Base-by-base conservation (phyloP, 2,888 invertebrate species). In the Drosophila pseudotalamancana region DNA sequence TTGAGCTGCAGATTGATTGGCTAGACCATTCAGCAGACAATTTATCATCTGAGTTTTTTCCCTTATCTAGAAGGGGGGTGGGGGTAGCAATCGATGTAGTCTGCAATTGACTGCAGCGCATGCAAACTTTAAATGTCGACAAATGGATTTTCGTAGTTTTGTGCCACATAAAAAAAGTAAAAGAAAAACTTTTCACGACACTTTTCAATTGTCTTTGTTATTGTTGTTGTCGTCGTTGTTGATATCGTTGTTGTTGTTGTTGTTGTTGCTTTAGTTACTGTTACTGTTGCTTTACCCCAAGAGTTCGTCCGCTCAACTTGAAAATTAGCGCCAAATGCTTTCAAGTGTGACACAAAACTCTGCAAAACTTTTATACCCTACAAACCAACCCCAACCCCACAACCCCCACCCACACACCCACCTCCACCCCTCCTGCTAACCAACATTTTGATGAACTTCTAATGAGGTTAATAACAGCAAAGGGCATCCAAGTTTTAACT, bases 141-240 rank as follows among this genome's bases (percentile, higher is more conserved):
- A 83, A 83, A 83, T 87, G 83, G 70, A 85, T 83, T 87, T 87
- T 72, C 63, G 69, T 71, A 82, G 86, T 86, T 75, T 57, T 50
- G 46, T 27, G 59, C 72, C 68, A 35, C 82, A 72, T 39, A 32
- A 32, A 31, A 6, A 34, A n/a, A n/a, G n/a, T n/a, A 34, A 8
- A 56, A 56, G 55, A 45, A 43, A 57, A 77, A 75, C 53, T 77
- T 79, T 69, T 42, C 27, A 16, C 54, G 57, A 72, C 63, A 69
- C 51, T 74, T 74, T 62, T 64, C 57, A 31, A 51, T 42, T 42
- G 40, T 48, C 14, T 11, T 39, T 61, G 40, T 51, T 51, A 45
- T 32, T 19, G 37, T 16, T 25, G 40, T 53, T 57, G 27, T 8
- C 48, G 12, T 29, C 55, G 8, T 27, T 42, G 11, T 2, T 29